Base-by-base conservation (phyloP, 2,797 vertebrate genomes). In the Mormyrus hasselquistii region DNA sequence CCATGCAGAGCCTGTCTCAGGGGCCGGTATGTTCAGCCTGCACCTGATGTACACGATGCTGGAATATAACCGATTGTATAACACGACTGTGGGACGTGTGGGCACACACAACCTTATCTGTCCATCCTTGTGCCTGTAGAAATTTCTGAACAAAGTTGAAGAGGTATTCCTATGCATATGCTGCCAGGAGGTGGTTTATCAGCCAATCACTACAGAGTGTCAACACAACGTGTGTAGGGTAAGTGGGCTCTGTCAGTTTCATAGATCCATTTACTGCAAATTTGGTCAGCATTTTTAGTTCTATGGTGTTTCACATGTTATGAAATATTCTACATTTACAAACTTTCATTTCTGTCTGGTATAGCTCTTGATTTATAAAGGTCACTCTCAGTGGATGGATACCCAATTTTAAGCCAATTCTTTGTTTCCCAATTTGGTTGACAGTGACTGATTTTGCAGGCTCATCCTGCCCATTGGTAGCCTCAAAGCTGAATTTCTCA, bases 191-290 rank as follows among this genome's bases (percentile, higher is more conserved):
- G 96, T 99, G 55, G 98, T 99, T 86, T 99, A 94, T 90, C 95
- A 96, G 91, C 99, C 99, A 0, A 90, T 99, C 93, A 99, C 98
- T 29, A 99, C 99, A 0, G 96, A 97, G 52, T 99, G 99, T 93
- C 97, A 98, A 44, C 99, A 99, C 93, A 99, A 99, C 0, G 98
- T 99, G 85, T 99, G 99, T 95, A 97, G 96, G 97, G 98, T 99
- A 93, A 93, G 96, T 12, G 12, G 16, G 6, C 85, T 79, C n/a
- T 88, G 52, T 65, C 34, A 2, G 4, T 79, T 47, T 79, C 16
- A n/a, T 47, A 44, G 73, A n/a, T 79, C 6, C 5, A 12, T 47
- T 47, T 41, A 44, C 22, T 86, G 49, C 14, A 41, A 57, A 19
- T 47, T 22, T 82, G 19, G 55, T 41, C 34, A 12, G 25, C 52